These are phyloP conservation scores for Oceanodroma leucorhoa DNA, from an alignment of 2,797 vertebrate genomes.

Conservation along the genomic window DNA sequence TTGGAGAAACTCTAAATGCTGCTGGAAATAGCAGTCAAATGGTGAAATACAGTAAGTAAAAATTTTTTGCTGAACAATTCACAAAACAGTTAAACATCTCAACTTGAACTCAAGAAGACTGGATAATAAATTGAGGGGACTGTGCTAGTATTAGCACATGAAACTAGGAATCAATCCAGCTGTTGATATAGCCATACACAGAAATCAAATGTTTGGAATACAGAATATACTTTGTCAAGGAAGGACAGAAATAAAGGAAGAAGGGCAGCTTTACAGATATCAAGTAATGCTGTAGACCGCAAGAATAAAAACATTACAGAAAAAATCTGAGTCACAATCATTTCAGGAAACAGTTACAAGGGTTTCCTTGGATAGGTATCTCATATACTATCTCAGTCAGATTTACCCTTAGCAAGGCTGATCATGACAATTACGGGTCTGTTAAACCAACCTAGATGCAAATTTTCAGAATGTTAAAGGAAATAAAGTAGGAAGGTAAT, in stretches of 20 bases:
- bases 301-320: neutral
- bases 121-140: neutral
- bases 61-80: neutral
- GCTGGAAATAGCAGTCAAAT: neutral
- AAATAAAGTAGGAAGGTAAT: neutral
- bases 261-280: neutral
- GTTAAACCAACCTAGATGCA: neutral
- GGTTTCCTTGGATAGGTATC: neutral
- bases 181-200: neutral
- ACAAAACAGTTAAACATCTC: neutral
- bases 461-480: neutral
- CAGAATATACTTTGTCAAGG: neutral
- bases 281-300: neutral
- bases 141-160: neutral
- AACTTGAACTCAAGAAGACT: neutral
- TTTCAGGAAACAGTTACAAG: neutral
- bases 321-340: neutral
- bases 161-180: neutral
- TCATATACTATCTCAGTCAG: neutral
- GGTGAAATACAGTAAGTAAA: neutral
- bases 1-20: neutral
- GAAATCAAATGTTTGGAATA: neutral
- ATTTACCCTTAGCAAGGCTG: neutral
- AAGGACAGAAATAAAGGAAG: neutral
- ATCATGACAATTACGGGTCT: neutral